Conservation (phyloP, 2,113 vertebrate species). For the Papio anubis region DNA sequence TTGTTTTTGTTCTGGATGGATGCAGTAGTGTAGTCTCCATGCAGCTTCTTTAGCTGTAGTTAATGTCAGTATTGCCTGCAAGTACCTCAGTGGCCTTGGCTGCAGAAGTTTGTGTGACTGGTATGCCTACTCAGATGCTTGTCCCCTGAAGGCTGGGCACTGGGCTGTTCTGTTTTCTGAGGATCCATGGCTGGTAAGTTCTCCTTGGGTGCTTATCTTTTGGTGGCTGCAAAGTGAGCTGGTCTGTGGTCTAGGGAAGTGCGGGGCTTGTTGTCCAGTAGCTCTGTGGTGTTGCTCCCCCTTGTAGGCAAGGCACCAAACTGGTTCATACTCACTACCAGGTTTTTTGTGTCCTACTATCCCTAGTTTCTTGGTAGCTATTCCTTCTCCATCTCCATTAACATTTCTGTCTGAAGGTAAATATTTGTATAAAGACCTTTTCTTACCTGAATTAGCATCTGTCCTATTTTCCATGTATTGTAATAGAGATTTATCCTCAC, state of each 20-base stretch:
- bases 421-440: background rate
- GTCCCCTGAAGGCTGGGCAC: background rate
- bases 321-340: background rate
- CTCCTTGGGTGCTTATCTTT: background rate
- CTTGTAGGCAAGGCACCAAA: background rate
- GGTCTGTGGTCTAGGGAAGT: background rate
- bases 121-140: background rate
- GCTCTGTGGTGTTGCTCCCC: background rate
- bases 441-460: background rate
- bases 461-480: background rate
- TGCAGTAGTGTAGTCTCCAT: background rate
- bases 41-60: background rate
- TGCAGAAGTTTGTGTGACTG: background rate
- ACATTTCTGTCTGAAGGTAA: background rate
- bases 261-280: background rate
- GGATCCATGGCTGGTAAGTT: background rate
- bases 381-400: background rate
- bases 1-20: background rate
- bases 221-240: background rate
- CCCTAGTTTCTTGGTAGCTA: background rate
- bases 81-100: background rate
- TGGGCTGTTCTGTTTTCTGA: background rate
- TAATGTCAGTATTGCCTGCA: background rate
- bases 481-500: background rate
- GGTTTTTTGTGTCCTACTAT: background rate